A percentile compares a stretch with the other conserved stretches of the same genome.
These are phyloP conservation scores for Brachyistius frenatus DNA, from an alignment of 2,113 vertebrate genomes.

Conservation along the genomic window DNA sequence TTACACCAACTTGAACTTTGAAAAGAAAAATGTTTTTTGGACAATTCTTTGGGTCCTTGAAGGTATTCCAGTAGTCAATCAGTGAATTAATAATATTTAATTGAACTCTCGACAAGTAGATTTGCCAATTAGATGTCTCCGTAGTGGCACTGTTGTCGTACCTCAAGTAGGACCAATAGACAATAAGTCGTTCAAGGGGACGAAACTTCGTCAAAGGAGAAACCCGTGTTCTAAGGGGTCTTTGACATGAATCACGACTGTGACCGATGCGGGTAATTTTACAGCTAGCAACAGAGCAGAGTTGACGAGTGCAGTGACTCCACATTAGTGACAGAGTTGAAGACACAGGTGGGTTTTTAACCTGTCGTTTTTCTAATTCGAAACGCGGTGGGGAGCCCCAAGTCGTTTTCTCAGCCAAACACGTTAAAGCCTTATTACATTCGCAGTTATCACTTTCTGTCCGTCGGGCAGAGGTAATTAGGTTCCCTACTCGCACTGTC, in stretches of 20 bases:
- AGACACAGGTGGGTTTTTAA: constrained; percentile 74
- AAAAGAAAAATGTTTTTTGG: no score
- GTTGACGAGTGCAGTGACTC: constrained; percentile 22
- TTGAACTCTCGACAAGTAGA: background rate
- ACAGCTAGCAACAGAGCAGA: background rate
- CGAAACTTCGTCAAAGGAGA: background rate
- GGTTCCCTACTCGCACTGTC: constrained; percentile 57
- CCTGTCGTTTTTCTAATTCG: constrained; percentile 79
- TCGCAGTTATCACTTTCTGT: constrained; percentile 74
- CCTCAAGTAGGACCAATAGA: background rate
- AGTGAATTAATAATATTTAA: background rate
- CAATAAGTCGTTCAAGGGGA: background rate
- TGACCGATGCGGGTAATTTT: constrained; percentile 24
- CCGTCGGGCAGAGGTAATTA: constrained; percentile 77
- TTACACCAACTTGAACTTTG: background rate
- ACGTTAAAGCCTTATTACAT: constrained; percentile 71
- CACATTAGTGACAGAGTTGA: constrained; percentile 52
- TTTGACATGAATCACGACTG: background rate
- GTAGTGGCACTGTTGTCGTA: background rate
- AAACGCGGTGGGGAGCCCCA: constrained; percentile 50
- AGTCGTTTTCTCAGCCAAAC: constrained; percentile 70
- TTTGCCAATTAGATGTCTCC: background rate
- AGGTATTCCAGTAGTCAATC: background rate
- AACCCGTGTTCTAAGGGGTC: background rate
- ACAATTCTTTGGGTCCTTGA: background rate